Base-by-base conservation (phyloP, 2,113 vertebrate species). In the Stegastes partitus region DNA sequence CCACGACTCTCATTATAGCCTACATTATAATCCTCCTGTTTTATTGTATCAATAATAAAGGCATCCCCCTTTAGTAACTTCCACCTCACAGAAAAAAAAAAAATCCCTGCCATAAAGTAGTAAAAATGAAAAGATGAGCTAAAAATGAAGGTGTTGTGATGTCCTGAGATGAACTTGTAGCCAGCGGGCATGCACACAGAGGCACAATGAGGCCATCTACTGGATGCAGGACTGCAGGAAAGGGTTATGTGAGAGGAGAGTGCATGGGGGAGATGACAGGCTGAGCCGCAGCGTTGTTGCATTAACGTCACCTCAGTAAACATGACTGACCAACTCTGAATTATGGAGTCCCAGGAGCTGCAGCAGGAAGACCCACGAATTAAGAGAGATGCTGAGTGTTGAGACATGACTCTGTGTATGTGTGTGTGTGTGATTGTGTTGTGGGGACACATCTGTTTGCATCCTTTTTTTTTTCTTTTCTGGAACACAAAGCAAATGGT, bases 141-240 rank as follows among this genome's bases (percentile, higher is more conserved):
- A 42, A 67, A 71, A 77, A 51, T 44, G 49, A 77, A 64, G 39
- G 31, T 26, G 42, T 16, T 18, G 1, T 12, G 3, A 39, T 81
- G 74, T 76, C 81, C 87, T 74, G 56, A 25, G 19, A 59, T 85
- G 69, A 90, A 92, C 85, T 57, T 80, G 68, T 42, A 39, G 66
- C 65, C 80, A 73, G 68, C 51, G 67, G 61, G 63, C 79, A 55
- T 69, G 50, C 37, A 77, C 67, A 63, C 31, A 49, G 57, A 87
- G 84, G 88, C 78, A 64, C 92, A 85, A 92, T 79, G 90, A 81
- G 80, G 92, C 93, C 93, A 93, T 86, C 93, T 93, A 81, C 91
- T 90, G 94, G 90, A 89, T 44, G 18, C n/a, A 22, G 25, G 22
- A 54, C 22, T 45, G 9, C 5, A 53, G 66, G 62, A 73, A 62